phyloP scores from a whole-genome alignment of 2,888 invertebrate genomes.

The Zygothrica quintamaculata region DNA sequence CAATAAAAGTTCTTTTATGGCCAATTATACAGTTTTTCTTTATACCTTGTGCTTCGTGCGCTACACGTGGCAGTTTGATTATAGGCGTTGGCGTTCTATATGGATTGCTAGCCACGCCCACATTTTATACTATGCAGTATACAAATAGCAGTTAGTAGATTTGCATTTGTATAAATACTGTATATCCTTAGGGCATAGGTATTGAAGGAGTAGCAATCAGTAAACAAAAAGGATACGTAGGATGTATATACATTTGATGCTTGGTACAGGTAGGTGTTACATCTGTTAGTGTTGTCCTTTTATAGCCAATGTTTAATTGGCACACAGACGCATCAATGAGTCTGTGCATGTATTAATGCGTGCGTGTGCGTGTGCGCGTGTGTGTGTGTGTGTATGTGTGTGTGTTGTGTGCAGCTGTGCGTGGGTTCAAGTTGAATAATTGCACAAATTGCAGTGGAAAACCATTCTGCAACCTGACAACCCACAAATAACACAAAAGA shows the following conservation, averaged over 20 bases:
- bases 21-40: no score
- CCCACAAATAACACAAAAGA: constrained; percentile 25
- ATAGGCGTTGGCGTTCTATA: no score
- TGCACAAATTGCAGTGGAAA: constrained; percentile 55
- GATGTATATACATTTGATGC: background rate
- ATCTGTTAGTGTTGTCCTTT: constrained; percentile 13
- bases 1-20: no score
- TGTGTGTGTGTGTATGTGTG: constrained; percentile 19
- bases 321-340: constrained; percentile 2
- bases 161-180: no score
- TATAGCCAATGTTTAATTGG: constrained; percentile 33
- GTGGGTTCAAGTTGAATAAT: constrained; percentile 47
- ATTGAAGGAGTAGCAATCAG: constrained; percentile 1
- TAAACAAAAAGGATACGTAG: constrained; percentile 10
- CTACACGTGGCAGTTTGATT: no score
- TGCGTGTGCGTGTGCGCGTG: constrained; percentile 5
- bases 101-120: no score
- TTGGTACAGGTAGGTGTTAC: background rate
- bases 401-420: constrained; percentile 7
- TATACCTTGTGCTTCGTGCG: no score
- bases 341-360: constrained; percentile 6
- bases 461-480: constrained; percentile 17
- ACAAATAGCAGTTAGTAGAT: background rate
- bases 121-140: no score
- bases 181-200: no score